phyloP scores from a whole-genome alignment of 1,140 invertebrate genomes.

The Euura lappo region DNA sequence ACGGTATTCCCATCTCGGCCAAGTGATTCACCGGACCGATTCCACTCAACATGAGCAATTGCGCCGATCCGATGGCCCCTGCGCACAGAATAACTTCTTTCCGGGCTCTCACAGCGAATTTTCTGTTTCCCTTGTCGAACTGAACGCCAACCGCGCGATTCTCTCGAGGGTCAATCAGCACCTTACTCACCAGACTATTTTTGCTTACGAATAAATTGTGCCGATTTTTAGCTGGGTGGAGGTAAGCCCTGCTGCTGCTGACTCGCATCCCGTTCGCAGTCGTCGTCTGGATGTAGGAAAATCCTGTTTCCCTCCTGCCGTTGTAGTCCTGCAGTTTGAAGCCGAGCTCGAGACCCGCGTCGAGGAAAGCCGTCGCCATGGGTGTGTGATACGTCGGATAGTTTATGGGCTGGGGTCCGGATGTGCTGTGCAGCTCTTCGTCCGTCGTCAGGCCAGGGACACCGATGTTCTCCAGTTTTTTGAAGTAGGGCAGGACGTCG shows the following conservation, averaged over 20 bases:
- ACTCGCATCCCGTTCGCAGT: conserved; percentile 75
- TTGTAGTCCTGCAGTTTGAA: conserved; percentile 78
- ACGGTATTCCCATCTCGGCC: conserved; percentile 64
- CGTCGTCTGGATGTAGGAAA: conserved; percentile 70
- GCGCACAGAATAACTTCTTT: conserved; percentile 81
- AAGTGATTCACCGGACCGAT: conserved; percentile 78
- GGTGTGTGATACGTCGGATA: conserved; percentile 65
- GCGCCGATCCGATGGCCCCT: conserved; percentile 77
- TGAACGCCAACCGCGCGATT: conserved; percentile 71
- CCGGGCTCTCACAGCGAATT: conserved; percentile 64
- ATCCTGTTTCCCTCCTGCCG: conserved; percentile 69
- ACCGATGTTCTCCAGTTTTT: conserved; percentile 75
- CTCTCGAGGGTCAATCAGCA: conserved; percentile 73
- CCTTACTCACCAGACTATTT: conserved; percentile 69
- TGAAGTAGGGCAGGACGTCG: conserved; percentile 83
- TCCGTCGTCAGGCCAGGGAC: conserved; percentile 63
- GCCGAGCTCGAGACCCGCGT: conserved; percentile 70
- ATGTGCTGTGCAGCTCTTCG: conserved; percentile 63
- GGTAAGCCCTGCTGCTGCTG: conserved; percentile 76
- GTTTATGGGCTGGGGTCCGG: conserved; percentile 68
- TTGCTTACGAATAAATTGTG: conserved; percentile 73
- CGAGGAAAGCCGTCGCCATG: conserved; percentile 71
- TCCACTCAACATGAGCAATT: conserved; percentile 82
- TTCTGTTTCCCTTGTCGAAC: conserved; percentile 62
- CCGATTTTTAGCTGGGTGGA: conserved; percentile 69